Evolutionary conservation across 2,888 invertebrate species (phyloP).

Genomic region (Pterobdella sp.): DNA sequence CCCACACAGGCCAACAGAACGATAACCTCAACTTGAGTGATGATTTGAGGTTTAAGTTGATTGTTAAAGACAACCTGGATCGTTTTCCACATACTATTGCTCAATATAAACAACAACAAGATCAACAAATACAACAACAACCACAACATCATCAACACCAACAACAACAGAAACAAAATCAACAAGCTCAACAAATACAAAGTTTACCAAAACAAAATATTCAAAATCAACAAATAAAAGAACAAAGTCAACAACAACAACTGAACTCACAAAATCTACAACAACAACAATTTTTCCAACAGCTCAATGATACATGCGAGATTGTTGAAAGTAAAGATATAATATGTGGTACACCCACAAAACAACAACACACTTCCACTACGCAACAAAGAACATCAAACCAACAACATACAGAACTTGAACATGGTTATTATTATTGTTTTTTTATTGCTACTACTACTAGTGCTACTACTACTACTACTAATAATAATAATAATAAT

Average conservation of each 20-base stretch:
- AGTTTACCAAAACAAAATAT: background rate
- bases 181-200: background rate
- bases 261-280: too few relatives aligned
- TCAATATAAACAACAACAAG: background rate
- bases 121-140: background rate
- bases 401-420: too few relatives aligned
- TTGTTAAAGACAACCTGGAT: conserved; percentile 23
- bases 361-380: too few relatives aligned
- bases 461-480: too few relatives aligned
- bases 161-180: background rate
- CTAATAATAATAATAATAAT: too few relatives aligned
- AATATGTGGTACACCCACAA: too few relatives aligned
- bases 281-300: too few relatives aligned
- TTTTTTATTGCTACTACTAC: too few relatives aligned
- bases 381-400: too few relatives aligned
- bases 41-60: conserved; percentile 18
- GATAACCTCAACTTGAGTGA: background rate
- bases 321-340: too few relatives aligned
- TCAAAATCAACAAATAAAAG: background rate
- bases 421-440: too few relatives aligned
- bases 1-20: background rate
- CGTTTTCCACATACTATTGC: conserved; percentile 9
- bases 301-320: too few relatives aligned
- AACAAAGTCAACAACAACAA: background rate
- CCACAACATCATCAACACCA: background rate